Conservation (phyloP, 2,797 vertebrate species). For the Bovichtus variegatus region DNA sequence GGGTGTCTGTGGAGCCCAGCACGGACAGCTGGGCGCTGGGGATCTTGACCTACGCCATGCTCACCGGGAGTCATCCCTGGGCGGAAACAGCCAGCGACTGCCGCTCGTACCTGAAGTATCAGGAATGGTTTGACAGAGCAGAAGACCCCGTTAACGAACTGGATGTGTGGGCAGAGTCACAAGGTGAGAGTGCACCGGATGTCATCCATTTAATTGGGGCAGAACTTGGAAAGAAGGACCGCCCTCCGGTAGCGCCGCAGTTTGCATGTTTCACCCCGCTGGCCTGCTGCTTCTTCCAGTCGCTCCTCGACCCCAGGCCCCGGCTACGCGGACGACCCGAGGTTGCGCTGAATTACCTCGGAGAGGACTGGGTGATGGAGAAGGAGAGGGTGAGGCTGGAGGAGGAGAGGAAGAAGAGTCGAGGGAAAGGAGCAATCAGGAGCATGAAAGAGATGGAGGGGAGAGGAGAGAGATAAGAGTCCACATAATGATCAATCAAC, state of each 20-base stretch:
- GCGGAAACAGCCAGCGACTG: constrained; percentile 87
- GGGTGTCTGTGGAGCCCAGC: constrained; percentile 87
- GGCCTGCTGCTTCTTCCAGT: constrained; percentile 83
- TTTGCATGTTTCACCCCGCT: constrained; percentile 86
- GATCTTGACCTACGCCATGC: constrained; percentile 91
- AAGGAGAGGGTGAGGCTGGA: constrained; percentile 59
- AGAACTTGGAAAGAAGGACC: constrained; percentile 1
- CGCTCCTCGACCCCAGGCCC: constrained; percentile 85
- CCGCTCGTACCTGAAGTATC: constrained; percentile 88
- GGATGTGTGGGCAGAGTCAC: constrained; percentile 64
- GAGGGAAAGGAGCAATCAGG: constrained; percentile 56
- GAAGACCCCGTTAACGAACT: constrained; percentile 34
- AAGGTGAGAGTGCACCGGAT: background rate
- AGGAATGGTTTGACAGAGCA: constrained; percentile 81
- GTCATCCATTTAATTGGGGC: background rate
- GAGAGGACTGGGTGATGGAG: constrained; percentile 83
- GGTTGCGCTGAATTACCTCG: constrained; percentile 81
- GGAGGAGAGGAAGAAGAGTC: constrained; percentile 68
- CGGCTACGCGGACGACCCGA: constrained; percentile 81
- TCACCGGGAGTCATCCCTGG: constrained; percentile 94
- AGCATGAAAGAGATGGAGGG: constrained; percentile 71
- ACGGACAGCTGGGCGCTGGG: constrained; percentile 94
- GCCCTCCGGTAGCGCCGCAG: constrained; percentile 73
- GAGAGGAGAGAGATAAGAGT: constrained; percentile 53
- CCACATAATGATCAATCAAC: background rate